These are phyloP conservation scores for Dugesia japonica DNA, from an alignment of 2,888 invertebrate species.

Conservation along the genomic window DNA sequence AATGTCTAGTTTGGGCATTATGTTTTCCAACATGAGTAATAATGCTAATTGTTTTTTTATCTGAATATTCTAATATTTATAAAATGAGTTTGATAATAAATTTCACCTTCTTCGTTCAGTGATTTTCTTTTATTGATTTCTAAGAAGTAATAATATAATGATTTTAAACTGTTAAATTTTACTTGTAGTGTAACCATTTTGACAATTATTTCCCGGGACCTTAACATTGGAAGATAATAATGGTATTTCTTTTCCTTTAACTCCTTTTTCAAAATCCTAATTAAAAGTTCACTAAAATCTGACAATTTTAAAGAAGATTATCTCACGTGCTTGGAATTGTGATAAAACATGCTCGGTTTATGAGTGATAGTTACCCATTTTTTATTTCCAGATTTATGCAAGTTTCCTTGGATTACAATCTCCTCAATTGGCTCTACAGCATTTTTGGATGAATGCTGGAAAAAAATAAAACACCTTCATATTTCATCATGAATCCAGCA, in stretches of 20 bases:
- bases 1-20: not conserved
- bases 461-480: too few relatives aligned
- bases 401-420: not conserved
- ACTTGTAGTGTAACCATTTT: not conserved
- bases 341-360: not conserved
- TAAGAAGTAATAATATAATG: too few relatives aligned
- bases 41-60: not conserved
- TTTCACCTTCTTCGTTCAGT: not conserved
- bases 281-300: too few relatives aligned
- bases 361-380: not conserved
- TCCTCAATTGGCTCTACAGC: not conserved
- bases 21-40: not conserved
- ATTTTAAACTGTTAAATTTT: too few relatives aligned
- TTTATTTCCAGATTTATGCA: not conserved
- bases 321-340: not conserved
- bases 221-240: not conserved
- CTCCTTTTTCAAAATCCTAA: constrained; percentile 1
- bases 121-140: not conserved
- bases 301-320: too few relatives aligned
- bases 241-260: not conserved
- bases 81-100: not conserved
- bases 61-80: not conserved
- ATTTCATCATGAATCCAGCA: too few relatives aligned
- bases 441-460: not conserved
- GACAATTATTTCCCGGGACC: constrained; percentile 2